phyloP scores from a whole-genome alignment of 2,888 invertebrate species.

The Papilio gigon region DNA sequence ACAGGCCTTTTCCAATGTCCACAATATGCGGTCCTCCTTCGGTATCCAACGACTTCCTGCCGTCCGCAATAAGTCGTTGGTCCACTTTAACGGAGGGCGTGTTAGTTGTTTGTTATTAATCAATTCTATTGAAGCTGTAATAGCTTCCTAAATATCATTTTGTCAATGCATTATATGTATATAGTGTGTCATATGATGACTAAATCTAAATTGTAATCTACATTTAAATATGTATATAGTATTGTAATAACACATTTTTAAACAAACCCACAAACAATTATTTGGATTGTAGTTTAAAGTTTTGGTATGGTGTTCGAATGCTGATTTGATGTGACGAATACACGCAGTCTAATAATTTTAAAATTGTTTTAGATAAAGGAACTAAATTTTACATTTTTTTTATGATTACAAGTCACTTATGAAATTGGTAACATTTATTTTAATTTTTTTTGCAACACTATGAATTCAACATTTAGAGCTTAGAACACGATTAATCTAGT shows the following conservation, averaged over 20 bases:
- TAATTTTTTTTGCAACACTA: no score
- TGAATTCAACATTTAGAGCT: no score
- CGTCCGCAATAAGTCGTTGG: no score
- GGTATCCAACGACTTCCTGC: no score
- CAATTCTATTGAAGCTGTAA: neutral
- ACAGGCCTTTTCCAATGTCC: no score
- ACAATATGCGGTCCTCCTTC: no score
- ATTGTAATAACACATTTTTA: neutral
- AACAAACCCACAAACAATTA: neutral
- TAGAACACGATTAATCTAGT: no score
- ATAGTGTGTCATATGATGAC: conserved; percentile 36
- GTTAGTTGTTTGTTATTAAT: no score
- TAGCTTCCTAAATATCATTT: neutral
- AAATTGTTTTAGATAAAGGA: no score
- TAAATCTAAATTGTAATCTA: conserved; percentile 8
- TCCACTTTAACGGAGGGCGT: no score
- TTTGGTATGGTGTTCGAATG: conserved; percentile 22
- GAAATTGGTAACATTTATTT: neutral
- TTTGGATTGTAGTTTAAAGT: conserved; percentile 29
- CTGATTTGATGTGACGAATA: conserved; percentile 28
- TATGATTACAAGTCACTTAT: neutral
- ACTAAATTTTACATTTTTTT: neutral
- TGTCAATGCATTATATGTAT: conserved; percentile 9
- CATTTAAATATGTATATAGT: neutral
- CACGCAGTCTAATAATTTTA: no score